Percentiles rank a stretch among this genome's conserved stretches.
phyloP scores from a whole-genome alignment of 2,888 invertebrate species.

The Brachynemurus nebulosus region DNA sequence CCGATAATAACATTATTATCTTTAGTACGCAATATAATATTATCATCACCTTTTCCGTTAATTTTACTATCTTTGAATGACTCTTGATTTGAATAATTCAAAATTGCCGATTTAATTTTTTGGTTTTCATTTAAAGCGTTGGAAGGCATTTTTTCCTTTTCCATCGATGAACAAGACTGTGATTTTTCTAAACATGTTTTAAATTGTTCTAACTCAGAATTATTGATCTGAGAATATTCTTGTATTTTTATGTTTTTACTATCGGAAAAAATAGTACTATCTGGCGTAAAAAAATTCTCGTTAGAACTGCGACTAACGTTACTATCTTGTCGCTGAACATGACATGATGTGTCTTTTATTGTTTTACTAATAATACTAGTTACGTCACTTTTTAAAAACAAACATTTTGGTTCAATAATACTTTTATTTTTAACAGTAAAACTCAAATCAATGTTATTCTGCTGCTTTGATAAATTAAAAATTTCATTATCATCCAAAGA shows the following conservation, averaged over 20 bases:
- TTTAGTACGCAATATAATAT: no score
- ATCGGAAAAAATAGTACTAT: not conserved
- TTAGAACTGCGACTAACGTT: not conserved
- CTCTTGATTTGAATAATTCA: not conserved
- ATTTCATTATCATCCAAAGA: constrained; percentile 17
- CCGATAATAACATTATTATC: not conserved
- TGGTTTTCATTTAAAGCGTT: no score
- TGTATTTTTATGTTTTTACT: not conserved
- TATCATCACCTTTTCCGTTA: no score
- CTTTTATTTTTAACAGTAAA: no score
- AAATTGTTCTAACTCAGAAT: not conserved
- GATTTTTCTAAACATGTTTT: not conserved
- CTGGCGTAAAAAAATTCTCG: constrained; percentile 1
- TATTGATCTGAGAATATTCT: not conserved
- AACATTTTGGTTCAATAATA: no score
- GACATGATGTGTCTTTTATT: no score
- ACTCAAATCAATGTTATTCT: constrained; percentile 2
- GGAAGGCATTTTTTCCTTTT: not conserved
- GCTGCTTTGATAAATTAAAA: constrained; percentile 21
- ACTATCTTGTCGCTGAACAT: not conserved
- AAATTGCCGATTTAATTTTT: no score
- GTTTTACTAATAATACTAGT: not conserved
- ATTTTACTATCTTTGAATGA: no score
- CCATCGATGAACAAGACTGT: not conserved
- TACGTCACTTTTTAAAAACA: not conserved